Percentiles rank a stretch among this genome's conserved stretches.
Conservation (phyloP, 2,888 invertebrate species). For the Leptinotarsa tumamoca region DNA sequence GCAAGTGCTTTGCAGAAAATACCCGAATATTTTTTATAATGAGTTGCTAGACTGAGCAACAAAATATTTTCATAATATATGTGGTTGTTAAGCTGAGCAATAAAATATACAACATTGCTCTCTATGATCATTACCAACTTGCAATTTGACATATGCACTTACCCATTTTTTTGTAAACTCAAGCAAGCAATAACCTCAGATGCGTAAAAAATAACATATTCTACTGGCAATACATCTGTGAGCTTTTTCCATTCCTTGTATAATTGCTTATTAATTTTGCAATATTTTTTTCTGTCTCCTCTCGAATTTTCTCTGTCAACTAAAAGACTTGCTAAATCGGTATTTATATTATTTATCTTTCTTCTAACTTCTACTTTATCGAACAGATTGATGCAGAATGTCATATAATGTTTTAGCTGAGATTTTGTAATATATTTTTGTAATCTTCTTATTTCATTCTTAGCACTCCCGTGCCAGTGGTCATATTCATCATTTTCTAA, state of each 20-base stretch:
- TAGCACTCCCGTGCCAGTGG: conserved; percentile 32
- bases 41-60: background rate
- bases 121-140: too few relatives aligned
- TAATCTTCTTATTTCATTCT: conserved; percentile 29
- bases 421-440: conserved; percentile 22
- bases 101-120: too few relatives aligned
- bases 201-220: conserved; percentile 26
- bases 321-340: conserved; percentile 20
- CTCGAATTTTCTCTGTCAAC: conserved; percentile 30
- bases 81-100: too few relatives aligned
- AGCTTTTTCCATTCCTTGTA: conserved; percentile 31
- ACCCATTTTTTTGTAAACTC: background rate
- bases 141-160: background rate
- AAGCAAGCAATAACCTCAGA: background rate
- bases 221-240: conserved; percentile 7
- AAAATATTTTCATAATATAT: background rate
- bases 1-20: too few relatives aligned
- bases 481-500: conserved; percentile 28
- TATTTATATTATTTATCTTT: conserved; percentile 21
- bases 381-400: background rate
- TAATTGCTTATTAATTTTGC: conserved; percentile 20
- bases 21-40: too few relatives aligned
- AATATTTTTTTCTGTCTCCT: conserved; percentile 22
- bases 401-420: conserved; percentile 29
- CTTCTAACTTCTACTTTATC: background rate